Conservation (phyloP, 2,888 invertebrate genomes). For the Odontocolon sp. region DNA sequence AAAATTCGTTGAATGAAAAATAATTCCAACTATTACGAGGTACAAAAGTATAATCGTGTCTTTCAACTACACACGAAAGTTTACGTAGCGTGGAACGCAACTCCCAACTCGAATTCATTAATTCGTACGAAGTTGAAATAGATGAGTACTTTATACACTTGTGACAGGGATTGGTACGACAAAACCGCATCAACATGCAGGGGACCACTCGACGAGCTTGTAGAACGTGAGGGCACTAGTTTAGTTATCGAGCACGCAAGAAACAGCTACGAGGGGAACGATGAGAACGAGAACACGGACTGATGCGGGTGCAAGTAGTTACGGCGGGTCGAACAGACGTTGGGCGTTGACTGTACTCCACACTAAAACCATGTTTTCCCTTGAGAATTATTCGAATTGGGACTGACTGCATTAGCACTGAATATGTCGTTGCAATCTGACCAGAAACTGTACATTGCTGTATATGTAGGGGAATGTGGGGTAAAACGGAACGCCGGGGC, state of each 20-base stretch:
- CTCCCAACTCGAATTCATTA: constrained; percentile 18
- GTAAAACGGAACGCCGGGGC: too few species aligned
- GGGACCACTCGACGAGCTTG: constrained; percentile 15
- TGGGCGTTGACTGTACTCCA: constrained; percentile 43
- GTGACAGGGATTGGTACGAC: constrained; percentile 2
- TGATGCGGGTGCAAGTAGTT: constrained; percentile 33
- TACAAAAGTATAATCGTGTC: neutral
- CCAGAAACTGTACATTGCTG: neutral
- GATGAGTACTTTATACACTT: neutral
- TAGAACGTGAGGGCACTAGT: constrained; percentile 8
- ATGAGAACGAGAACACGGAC: constrained; percentile 15
- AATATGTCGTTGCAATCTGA: neutral
- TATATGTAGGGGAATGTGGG: neutral
- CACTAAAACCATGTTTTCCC: constrained; percentile 23
- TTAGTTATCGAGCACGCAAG: constrained; percentile 41
- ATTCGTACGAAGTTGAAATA: neutral
- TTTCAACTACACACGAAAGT: neutral
- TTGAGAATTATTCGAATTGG: constrained; percentile 10
- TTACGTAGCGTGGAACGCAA: neutral
- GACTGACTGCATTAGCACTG: constrained; percentile 30
- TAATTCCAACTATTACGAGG: neutral
- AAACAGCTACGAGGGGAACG: constrained; percentile 27
- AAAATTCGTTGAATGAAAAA: neutral
- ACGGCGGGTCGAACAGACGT: constrained; percentile 45
- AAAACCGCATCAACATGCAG: constrained; percentile 46